Evolutionary conservation across 2,888 invertebrate genomes (phyloP).

Genomic region (Cinara cedri): DNA sequence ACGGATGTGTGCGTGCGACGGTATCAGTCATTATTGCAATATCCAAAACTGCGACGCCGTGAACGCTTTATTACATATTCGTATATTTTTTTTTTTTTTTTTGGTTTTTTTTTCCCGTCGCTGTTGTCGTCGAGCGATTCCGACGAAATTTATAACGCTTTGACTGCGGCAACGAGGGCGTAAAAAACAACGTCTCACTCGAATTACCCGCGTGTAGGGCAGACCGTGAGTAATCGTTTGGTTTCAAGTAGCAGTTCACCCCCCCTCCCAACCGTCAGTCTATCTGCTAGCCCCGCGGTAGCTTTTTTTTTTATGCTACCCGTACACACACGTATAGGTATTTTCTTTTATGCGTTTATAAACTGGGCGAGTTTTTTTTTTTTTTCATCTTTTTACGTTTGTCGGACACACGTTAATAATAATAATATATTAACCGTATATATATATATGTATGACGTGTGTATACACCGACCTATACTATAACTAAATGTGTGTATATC

Average conservation of each 20-base stretch:
- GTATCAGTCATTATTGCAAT: conserved; percentile 14
- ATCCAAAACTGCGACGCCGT: neutral
- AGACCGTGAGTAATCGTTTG: conserved; percentile 41
- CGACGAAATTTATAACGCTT: conserved; percentile 36
- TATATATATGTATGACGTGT: neutral
- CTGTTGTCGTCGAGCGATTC: neutral
- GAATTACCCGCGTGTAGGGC: conserved; percentile 33
- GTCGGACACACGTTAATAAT: conserved; percentile 7
- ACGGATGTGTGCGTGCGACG: too few relatives aligned
- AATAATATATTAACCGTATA: neutral
- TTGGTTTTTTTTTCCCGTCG: neutral
- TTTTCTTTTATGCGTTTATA: neutral
- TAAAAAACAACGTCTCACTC: conserved; percentile 41
- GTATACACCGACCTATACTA: too few relatives aligned
- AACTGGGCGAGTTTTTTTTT: neutral
- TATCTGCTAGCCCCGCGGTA: too few relatives aligned
- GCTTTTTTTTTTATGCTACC: neutral
- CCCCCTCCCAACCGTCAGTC: too few relatives aligned
- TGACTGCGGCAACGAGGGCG: conserved; percentile 31
- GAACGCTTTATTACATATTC: conserved; percentile 15
- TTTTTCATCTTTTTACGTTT: conserved; percentile 1
- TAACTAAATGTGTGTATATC: too few relatives aligned
- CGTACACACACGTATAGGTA: too few relatives aligned
- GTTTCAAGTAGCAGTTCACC: conserved; percentile 25
- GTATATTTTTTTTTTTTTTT: neutral